A percentile compares a stretch with the other conserved stretches of the same genome.
Conservation (phyloP, 2,797 vertebrate species). For the Prunella strophiata region DNA sequence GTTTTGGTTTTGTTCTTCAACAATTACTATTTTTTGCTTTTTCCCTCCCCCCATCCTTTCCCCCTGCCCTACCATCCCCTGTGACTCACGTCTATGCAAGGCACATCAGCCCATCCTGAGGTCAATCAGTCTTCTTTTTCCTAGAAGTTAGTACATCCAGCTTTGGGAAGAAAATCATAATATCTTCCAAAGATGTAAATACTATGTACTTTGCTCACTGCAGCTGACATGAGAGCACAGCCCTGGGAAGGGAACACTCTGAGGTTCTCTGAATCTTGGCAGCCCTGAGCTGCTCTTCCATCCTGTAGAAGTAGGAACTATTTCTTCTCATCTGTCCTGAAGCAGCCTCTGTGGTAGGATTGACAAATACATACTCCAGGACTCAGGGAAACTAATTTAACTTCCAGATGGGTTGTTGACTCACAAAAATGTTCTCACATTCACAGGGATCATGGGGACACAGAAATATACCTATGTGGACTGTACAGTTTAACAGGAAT, state of each 20-base stretch:
- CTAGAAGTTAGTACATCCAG: neutral
- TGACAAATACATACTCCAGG: neutral
- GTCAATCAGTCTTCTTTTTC: neutral
- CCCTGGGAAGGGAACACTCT: fast-evolving
- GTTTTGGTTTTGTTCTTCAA: neutral
- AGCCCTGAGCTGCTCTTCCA: neutral
- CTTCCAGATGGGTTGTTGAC: neutral
- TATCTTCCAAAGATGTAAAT: neutral
- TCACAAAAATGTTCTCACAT: neutral
- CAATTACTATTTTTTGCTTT: fast-evolving
- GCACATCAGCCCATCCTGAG: neutral
- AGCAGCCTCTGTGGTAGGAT: neutral
- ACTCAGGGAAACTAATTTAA: neutral
- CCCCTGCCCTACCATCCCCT: too few species aligned
- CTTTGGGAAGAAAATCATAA: neutral
- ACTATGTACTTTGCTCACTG: neutral
- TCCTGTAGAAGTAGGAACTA: neutral
- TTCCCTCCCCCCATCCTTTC: neutral
- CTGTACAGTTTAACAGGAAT: neutral
- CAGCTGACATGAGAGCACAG: neutral
- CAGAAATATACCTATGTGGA: fast-evolving
- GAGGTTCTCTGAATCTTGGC: neutral
- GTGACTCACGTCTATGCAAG: fast-evolving
- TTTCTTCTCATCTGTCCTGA: neutral
- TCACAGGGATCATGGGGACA: neutral